Percentiles rank a stretch among this genome's conserved stretches.
Conservation (phyloP, 2,888 invertebrate genomes). For the Tipula helvola region DNA sequence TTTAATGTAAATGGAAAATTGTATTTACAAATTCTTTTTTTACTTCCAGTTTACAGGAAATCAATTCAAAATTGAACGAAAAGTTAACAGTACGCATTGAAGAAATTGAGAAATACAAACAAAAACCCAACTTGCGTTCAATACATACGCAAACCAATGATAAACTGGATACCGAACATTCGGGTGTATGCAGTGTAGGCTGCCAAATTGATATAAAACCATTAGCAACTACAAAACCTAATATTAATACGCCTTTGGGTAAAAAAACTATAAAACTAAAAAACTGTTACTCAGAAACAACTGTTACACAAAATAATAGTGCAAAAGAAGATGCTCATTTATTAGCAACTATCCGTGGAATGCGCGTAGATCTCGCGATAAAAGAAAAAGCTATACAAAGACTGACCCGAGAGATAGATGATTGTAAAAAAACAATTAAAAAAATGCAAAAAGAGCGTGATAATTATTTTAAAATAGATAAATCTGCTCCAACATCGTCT, state of each 20-base stretch:
- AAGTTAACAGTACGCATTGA: constrained; percentile 35
- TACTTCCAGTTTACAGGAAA: constrained; percentile 31
- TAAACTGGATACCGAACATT: constrained; percentile 27
- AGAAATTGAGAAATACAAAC: neutral
- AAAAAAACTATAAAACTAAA: constrained; percentile 38
- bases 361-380: constrained; percentile 58
- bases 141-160: constrained; percentile 22
- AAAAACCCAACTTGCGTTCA: neutral
- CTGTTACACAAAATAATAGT: constrained; percentile 25
- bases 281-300: constrained; percentile 42
- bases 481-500: constrained; percentile 14
- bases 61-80: constrained; percentile 42
- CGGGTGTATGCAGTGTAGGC: constrained; percentile 17
- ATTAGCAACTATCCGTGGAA: constrained; percentile 63
- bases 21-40: neutral
- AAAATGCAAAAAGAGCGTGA: constrained; percentile 67
- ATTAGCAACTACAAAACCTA: neutral
- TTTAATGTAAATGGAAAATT: neutral
- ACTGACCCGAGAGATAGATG: constrained; percentile 62
- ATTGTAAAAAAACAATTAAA: constrained; percentile 59
- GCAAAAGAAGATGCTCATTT: constrained; percentile 59
- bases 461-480: constrained; percentile 23
- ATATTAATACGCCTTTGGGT: constrained; percentile 23
- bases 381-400: constrained; percentile 62
- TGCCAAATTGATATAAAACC: neutral